A percentile compares a stretch with the other conserved stretches of the same genome.
These are phyloP conservation scores for Bubalus kerabau DNA, from an alignment of 2,113 vertebrate species.

Conservation along the genomic window DNA sequence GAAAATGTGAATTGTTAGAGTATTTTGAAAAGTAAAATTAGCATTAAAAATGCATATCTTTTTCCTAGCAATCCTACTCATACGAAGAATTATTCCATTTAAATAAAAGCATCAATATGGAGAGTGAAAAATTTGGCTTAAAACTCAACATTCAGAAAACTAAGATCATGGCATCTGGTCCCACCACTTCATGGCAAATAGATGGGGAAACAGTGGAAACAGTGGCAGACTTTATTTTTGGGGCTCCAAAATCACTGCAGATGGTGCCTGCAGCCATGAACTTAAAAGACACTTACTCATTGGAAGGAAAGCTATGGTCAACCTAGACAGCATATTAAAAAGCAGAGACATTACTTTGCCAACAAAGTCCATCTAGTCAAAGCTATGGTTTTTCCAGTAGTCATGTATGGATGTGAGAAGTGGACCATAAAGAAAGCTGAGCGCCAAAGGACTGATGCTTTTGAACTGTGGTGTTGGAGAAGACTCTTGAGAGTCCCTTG, in stretches of 20 bases:
- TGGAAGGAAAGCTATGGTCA: neutral
- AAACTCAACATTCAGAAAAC: neutral
- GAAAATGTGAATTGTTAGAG: neutral
- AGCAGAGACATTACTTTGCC: neutral
- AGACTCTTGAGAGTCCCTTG: neutral
- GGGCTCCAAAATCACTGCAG: neutral
- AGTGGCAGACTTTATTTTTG: neutral
- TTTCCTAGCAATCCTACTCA: neutral
- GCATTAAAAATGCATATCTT: neutral
- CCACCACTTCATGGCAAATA: neutral
- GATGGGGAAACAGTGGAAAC: neutral
- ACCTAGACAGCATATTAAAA: neutral
- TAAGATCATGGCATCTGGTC: neutral
- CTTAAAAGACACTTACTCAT: neutral
- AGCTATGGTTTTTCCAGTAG: neutral
- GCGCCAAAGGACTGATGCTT: neutral
- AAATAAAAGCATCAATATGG: neutral
- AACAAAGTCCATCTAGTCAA: neutral
- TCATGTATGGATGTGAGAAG: neutral
- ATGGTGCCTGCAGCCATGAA: neutral
- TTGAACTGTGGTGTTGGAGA: neutral
- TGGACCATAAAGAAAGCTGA: neutral
- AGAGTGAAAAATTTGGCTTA: neutral
- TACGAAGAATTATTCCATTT: neutral
- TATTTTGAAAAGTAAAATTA: neutral